These are phyloP conservation scores for Microctenopoma lineatum DNA, from an alignment of 2,797 vertebrate genomes.

Conservation along the genomic window DNA sequence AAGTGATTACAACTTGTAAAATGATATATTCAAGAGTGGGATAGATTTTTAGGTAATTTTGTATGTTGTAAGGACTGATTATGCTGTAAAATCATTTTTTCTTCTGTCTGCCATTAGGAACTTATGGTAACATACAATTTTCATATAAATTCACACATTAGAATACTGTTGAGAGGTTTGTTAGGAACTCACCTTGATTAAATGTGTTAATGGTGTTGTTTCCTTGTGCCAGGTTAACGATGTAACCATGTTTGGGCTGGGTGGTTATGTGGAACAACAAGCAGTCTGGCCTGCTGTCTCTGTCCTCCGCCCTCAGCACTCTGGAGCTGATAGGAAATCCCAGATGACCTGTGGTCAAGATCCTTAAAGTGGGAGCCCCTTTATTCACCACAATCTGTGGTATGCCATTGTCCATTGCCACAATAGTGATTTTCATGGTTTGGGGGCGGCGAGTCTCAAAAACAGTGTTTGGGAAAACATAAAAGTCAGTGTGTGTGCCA, in stretches of 20 bases:
- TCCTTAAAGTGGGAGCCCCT: constrained; percentile 87
- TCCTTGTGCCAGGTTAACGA: constrained; percentile 88
- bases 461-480: constrained; percentile 92
- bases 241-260: constrained; percentile 88
- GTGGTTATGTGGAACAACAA: constrained; percentile 87
- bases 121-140: background rate
- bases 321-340: constrained; percentile 90
- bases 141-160: constrained; percentile 14
- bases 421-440: constrained; percentile 89
- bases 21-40: background rate
- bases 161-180: background rate
- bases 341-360: constrained; percentile 85
- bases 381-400: constrained; percentile 92
- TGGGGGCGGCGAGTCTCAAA: constrained; percentile 92
- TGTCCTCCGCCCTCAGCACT: constrained; percentile 88
- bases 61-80: background rate
- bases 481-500: constrained; percentile 92
- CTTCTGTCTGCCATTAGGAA: background rate
- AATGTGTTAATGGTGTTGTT: constrained; percentile 91
- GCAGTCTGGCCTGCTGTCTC: constrained; percentile 84
- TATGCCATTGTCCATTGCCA: constrained; percentile 86
- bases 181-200: constrained; percentile 89
- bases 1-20: background rate
- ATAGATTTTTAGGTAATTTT: constrained; percentile 18
- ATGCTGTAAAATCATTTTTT: background rate